Conservation (phyloP, 2,797 vertebrate species). For the Poliocrania exsul region DNA sequence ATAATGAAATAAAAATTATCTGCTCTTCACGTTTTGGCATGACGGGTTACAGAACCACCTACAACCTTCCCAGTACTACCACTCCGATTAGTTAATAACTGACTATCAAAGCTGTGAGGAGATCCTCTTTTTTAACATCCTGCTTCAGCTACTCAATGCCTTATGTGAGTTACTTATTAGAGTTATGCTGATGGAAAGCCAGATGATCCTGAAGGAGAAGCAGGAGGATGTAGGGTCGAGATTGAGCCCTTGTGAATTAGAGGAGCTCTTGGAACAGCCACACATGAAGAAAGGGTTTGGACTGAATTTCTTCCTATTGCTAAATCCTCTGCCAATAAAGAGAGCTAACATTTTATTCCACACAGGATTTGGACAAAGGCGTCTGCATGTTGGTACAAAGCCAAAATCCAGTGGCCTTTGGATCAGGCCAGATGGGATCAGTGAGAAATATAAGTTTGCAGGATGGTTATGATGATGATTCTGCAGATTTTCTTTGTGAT, state of each 20-base stretch:
- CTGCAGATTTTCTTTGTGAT: background rate
- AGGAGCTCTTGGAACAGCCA: slow-evolving; percentile 25
- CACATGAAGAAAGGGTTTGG: slow-evolving; percentile 20
- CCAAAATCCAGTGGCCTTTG: slow-evolving; percentile 37
- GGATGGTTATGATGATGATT: slow-evolving; percentile 33
- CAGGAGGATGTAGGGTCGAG: background rate
- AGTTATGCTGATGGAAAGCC: background rate
- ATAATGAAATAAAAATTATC: slow-evolving; percentile 63
- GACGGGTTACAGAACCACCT: slow-evolving; percentile 40
- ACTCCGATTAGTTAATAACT: background rate
- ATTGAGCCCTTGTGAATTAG: slow-evolving; percentile 19
- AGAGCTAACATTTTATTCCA: slow-evolving; percentile 44
- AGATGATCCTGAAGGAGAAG: slow-evolving; percentile 1
- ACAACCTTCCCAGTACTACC: background rate
- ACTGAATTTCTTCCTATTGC: slow-evolving; percentile 40
- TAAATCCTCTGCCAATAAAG: slow-evolving; percentile 18
- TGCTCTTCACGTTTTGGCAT: slow-evolving; percentile 38
- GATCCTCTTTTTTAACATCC: background rate
- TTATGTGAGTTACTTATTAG: background rate
- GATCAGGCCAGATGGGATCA: slow-evolving; percentile 30
- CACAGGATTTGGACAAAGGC: background rate
- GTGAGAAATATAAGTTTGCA: background rate
- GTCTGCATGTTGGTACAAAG: background rate
- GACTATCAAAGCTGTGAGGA: slow-evolving; percentile 13
- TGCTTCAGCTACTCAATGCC: background rate